Conservation (phyloP, 1,140 invertebrate species). For the Sogatella furcifera region DNA sequence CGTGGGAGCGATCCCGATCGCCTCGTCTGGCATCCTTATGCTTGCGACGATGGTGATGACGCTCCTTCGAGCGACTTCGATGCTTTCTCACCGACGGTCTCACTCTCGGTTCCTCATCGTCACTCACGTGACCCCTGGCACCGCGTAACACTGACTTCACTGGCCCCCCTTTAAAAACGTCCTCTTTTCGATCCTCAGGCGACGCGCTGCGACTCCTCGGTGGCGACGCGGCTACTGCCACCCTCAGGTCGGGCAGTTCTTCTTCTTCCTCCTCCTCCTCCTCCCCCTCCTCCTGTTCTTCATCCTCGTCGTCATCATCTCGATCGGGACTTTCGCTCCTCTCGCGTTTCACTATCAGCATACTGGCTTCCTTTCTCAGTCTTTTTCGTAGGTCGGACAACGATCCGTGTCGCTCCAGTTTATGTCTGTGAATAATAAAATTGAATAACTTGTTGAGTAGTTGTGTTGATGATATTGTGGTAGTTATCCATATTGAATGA, state of each 20-base stretch:
- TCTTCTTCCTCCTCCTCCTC: conserved; percentile 3
- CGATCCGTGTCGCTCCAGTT: no score
- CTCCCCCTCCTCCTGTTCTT: conserved; percentile 7
- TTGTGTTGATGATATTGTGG: no score
- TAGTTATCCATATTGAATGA: no score
- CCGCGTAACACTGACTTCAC: conserved; percentile 10
- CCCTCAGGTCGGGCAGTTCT: conserved; percentile 9
- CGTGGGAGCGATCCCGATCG: background rate
- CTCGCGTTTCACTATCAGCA: background rate
- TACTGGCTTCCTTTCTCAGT: no score
- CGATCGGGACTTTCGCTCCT: background rate
- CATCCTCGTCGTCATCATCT: background rate
- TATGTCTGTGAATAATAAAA: no score
- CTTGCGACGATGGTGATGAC: conserved; percentile 2
- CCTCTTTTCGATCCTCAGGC: conserved; percentile 2
- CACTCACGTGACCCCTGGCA: background rate
- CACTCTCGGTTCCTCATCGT: background rate
- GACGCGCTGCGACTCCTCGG: background rate
- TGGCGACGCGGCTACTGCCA: conserved; percentile 1
- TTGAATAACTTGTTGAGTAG: no score
- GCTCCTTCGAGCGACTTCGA: conserved; percentile 7
- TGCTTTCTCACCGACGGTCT: conserved; percentile 5
- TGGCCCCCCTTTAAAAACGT: background rate
- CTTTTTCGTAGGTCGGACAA: no score
- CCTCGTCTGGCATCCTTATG: background rate